Percentiles rank a stretch among this genome's conserved stretches.
Conservation (phyloP, 2,797 vertebrate species). For the Calcarius lapponicus region DNA sequence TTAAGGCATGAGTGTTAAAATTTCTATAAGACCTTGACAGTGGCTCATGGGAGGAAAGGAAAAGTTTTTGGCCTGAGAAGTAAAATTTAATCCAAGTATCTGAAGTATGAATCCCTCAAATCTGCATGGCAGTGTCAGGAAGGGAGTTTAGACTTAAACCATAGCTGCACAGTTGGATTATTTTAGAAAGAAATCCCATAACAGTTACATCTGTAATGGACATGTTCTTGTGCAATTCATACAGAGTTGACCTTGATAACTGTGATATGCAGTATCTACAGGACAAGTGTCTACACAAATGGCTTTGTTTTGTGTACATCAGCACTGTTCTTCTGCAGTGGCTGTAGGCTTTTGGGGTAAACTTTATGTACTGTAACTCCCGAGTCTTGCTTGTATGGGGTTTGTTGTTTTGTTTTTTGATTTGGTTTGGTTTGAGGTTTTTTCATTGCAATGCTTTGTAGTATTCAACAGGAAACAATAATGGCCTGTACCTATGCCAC, state of each 20-base stretch:
- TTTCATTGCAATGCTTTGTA: background rate
- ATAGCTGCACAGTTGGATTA: background rate
- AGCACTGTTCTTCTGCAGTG: background rate
- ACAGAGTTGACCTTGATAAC: background rate
- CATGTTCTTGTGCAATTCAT: background rate
- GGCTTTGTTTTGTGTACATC: background rate
- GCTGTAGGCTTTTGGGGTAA: background rate
- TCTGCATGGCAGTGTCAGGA: background rate
- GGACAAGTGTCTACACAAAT: background rate
- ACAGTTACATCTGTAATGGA: background rate
- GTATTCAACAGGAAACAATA: background rate
- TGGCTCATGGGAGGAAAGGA: background rate
- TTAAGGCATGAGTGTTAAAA: background rate
- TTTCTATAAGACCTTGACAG: background rate
- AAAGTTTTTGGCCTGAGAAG: background rate
- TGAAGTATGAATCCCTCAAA: background rate
- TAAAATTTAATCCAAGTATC: background rate
- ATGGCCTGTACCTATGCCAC: background rate
- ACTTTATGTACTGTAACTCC: background rate
- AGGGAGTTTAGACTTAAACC: background rate
- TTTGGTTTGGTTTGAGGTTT: background rate
- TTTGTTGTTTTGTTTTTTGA: background rate
- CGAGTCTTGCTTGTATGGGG: accelerated
- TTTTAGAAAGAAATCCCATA: background rate
- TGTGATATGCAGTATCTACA: background rate